Evolutionary conservation across 2,113 vertebrate species (phyloP).

Genomic region (Halichoeres trimaculatus): DNA sequence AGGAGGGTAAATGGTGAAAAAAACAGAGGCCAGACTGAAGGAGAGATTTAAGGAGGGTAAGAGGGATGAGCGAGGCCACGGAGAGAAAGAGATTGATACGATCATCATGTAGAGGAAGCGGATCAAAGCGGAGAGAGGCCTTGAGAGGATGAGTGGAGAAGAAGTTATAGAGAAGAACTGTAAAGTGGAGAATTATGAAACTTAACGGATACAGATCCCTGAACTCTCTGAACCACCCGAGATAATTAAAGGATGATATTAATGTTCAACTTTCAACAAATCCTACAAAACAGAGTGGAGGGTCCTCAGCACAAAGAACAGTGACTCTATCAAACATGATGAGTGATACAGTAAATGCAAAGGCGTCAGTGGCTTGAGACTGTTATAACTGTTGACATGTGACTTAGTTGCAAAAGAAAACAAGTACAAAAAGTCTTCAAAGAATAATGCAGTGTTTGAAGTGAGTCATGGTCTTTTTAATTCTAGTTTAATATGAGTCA

Average conservation of each 20-base stretch:
- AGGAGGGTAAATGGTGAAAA: constrained; percentile 17
- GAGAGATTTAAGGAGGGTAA: constrained; percentile 34
- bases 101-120: constrained; percentile 19
- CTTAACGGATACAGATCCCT: background rate
- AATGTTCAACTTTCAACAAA: too few species aligned
- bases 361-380: too few species aligned
- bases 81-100: constrained; percentile 43
- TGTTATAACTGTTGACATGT: too few species aligned
- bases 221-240: background rate
- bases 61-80: constrained; percentile 22
- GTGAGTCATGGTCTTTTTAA: too few species aligned
- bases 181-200: constrained; percentile 7
- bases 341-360: too few species aligned
- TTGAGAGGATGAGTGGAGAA: constrained; percentile 32
- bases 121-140: constrained; percentile 49
- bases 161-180: constrained; percentile 16
- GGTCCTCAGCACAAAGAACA: too few species aligned
- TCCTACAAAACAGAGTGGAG: too few species aligned
- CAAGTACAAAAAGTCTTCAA: too few species aligned
- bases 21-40: constrained; percentile 26
- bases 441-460: too few species aligned
- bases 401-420: too few species aligned
- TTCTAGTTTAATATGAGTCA: too few species aligned
- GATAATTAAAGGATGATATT: background rate
- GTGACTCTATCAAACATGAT: too few species aligned